These are phyloP conservation scores for Hucho hucho DNA, from an alignment of 2,113 vertebrate genomes.

Conservation along the genomic window DNA sequence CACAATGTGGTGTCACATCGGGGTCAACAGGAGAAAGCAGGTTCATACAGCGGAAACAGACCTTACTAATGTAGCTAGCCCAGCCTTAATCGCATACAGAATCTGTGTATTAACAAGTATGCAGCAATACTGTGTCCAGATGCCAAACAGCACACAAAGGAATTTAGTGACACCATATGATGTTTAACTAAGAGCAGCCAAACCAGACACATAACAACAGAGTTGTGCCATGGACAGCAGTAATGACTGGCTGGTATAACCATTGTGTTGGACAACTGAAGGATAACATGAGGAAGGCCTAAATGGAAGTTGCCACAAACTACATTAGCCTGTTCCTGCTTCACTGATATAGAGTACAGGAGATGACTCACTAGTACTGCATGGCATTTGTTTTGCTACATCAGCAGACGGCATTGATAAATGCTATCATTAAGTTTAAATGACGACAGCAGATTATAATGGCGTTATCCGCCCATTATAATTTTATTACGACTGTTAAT, in stretches of 20 bases:
- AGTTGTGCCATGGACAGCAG: background rate
- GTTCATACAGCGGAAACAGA: background rate
- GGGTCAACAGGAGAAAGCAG: background rate
- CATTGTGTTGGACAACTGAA: background rate
- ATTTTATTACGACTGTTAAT: constrained; percentile 36
- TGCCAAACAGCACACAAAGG: background rate
- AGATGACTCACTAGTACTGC: background rate
- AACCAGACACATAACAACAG: background rate
- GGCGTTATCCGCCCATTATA: constrained; percentile 19
- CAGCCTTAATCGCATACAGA: background rate
- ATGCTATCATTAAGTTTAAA: constrained; percentile 36
- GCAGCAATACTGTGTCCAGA: background rate
- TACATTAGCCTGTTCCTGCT: too few species aligned
- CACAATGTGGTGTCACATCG: background rate
- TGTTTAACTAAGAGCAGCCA: background rate
- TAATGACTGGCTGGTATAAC: background rate
- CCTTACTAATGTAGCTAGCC: background rate
- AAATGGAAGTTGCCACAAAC: background rate
- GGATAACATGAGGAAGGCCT: background rate
- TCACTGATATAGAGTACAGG: background rate
- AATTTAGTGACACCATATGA: constrained; percentile 6
- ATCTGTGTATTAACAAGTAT: background rate
- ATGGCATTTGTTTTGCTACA: constrained; percentile 7
- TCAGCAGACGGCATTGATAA: constrained; percentile 21
- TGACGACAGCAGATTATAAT: constrained; percentile 26